phyloP scores from a whole-genome alignment of 2,888 invertebrate genomes.

The Kuschelorhynchus macadamiae region DNA sequence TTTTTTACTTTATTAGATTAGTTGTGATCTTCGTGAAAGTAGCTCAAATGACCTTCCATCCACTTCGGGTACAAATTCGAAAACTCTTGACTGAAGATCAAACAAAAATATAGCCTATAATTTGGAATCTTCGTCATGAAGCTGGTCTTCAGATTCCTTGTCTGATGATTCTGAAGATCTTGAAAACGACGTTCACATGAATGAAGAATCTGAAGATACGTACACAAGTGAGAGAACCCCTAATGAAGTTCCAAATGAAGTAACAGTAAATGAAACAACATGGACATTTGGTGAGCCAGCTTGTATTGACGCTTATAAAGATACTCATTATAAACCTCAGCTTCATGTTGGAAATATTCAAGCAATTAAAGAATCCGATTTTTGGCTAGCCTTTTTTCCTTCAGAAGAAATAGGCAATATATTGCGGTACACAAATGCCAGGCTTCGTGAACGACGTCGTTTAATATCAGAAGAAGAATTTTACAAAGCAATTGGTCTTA shows the following conservation, averaged over 20 bases:
- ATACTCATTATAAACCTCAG: too few relatives aligned
- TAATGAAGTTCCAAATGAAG: constrained; percentile 19
- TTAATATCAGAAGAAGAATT: constrained; percentile 7
- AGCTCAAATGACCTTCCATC: constrained; percentile 1
- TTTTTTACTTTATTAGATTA: neutral
- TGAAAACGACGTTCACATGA: neutral
- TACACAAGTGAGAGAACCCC: neutral
- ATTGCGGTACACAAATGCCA: constrained; percentile 16
- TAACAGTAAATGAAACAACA: constrained; percentile 9
- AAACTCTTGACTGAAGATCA: constrained; percentile 4
- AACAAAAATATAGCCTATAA: constrained; percentile 3
- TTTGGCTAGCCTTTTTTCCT: constrained; percentile 20
- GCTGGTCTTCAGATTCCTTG: neutral
- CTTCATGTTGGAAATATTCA: constrained; percentile 9
- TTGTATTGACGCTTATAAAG: constrained; percentile 4
- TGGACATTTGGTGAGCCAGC: constrained; percentile 10
- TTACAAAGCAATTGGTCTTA: constrained; percentile 9
- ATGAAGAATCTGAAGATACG: neutral
- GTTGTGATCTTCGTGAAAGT: neutral
- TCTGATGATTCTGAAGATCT: neutral
- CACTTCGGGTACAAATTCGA: neutral
- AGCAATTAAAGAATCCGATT: constrained; percentile 20
- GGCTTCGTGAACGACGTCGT: constrained; percentile 13
- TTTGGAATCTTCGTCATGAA: constrained; percentile 4
- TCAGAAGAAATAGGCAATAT: constrained; percentile 18